Evolutionary conservation across 1,140 invertebrate species (phyloP), one percentile per base, ranked within the genome.

Genomic region (Drosophila lacteicornis): DNA sequence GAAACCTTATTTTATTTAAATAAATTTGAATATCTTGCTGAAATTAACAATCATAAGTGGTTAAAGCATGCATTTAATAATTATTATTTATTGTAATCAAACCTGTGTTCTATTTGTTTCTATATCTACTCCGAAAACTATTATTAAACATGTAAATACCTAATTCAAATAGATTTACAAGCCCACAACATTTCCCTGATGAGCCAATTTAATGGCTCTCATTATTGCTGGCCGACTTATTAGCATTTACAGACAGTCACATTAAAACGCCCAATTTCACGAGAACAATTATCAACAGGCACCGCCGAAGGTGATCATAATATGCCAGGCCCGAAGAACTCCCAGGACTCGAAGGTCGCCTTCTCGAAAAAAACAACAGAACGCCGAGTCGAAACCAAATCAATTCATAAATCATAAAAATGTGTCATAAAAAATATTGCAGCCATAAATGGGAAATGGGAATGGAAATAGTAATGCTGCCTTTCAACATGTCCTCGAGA

Each of bases 381-480:
- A 65, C 49, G 15, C 47, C 51, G 42, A 60, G 58, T 62, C 46
- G 61, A 79, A 91, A 91, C 88, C 88, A 84, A 88, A 91, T 42
- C 80, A 88, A 91, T 91, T 91, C 88, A 91, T 91, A 91, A 91
- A 91, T 91, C 88, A 91, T 91, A 91, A 91, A 78, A 91, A 90
- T 85, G 45, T 90, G 85, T 85, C 85, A 90, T 90, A 90, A 91
- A 91, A 80, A 82, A 84, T 42, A 69, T 56, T 63, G n/a, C 53
- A 30, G 68, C 67, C 67, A 73, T 73, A 84, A 75, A 85, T 76
- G 70, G 71, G 63, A 82, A 81, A 81, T 71, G 71, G 55, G 65
- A 82, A 71, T 38, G 47, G 73, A 30, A 81, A 65, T 57, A 55
- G 55, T 51, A 68, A 59, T 47, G 78, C 63, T 67, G 56, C 75